Conservation (phyloP, 2,113 vertebrate species). For the Xenopus laevis region DNA sequence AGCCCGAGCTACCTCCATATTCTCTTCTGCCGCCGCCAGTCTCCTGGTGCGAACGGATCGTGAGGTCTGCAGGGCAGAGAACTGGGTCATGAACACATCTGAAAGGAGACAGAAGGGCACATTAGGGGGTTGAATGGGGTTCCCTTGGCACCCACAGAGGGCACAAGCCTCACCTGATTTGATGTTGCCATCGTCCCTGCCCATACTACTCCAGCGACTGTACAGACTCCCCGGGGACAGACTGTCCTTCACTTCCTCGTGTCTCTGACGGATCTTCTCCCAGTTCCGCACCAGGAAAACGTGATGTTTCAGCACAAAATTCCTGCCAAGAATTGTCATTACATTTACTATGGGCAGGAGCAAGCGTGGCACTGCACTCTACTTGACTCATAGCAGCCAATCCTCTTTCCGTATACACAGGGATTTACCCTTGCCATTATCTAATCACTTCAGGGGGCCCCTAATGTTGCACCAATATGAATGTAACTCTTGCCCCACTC, state of each 20-base stretch:
- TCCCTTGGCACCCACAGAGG: not conserved
- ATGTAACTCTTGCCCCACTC: too few species aligned
- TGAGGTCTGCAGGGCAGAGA: conserved; percentile 92
- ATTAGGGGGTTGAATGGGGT: not conserved
- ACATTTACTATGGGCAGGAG: too few species aligned
- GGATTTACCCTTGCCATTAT: too few species aligned
- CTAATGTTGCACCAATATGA: too few species aligned
- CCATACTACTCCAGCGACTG: conserved; percentile 88
- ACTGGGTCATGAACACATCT: conserved; percentile 99
- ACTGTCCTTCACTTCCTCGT: conserved; percentile 85
- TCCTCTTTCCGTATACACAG: too few species aligned
- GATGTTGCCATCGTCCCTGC: conserved; percentile 93
- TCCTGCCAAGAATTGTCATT: conserved; percentile 61
- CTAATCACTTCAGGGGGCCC: too few species aligned
- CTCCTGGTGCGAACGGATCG: conserved; percentile 91
- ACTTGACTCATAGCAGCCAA: too few species aligned
- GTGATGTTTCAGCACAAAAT: conserved; percentile 93
- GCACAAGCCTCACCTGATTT: conserved; percentile 79
- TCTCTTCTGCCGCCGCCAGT: conserved; percentile 90
- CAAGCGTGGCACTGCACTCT: too few species aligned
- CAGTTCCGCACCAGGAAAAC: conserved; percentile 95
- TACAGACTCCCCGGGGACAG: conserved; percentile 73
- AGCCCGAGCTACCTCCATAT: conserved; percentile 90
- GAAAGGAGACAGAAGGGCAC: conserved; percentile 40
- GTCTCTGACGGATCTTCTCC: conserved; percentile 93